Evolutionary conservation across 2,888 invertebrate species (phyloP).

Genomic region (Brenthis daphne): DNA sequence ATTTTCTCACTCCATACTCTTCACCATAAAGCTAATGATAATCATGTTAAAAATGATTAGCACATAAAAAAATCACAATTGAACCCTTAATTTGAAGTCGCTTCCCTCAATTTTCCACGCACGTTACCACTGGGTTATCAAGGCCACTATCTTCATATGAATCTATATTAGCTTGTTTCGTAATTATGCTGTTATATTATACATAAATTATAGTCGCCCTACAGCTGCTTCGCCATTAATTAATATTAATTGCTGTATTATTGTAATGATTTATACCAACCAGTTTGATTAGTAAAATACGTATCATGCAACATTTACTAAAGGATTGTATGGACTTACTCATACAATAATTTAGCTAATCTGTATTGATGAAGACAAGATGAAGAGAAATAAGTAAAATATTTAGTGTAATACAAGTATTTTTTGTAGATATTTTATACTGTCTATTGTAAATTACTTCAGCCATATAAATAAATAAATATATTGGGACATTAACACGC

Average conservation of each 20-base stretch:
- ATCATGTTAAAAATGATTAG: neutral
- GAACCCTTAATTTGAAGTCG: neutral
- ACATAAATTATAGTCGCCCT: conserved; percentile 23
- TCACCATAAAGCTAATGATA: neutral
- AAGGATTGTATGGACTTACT: neutral
- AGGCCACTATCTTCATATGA: too few species aligned
- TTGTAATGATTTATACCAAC: conserved; percentile 57
- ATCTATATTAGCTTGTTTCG: neutral
- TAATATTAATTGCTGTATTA: conserved; percentile 65
- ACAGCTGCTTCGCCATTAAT: conserved; percentile 50
- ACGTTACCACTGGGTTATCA: too few species aligned
- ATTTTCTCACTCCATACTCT: neutral
- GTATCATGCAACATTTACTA: conserved; percentile 14
- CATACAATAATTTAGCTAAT: neutral
- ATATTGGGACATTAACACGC: too few species aligned
- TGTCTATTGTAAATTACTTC: too few species aligned
- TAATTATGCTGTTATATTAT: neutral
- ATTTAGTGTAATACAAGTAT: too few species aligned
- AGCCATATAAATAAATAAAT: too few species aligned
- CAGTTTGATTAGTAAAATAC: conserved; percentile 35
- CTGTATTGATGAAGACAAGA: too few species aligned
- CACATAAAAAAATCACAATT: neutral
- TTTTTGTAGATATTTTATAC: too few species aligned
- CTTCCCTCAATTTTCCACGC: too few species aligned
- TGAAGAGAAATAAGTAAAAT: too few species aligned